Evolutionary conservation across 2,888 invertebrate species (phyloP).

Genomic region (Ecdyonurus torrentis): DNA sequence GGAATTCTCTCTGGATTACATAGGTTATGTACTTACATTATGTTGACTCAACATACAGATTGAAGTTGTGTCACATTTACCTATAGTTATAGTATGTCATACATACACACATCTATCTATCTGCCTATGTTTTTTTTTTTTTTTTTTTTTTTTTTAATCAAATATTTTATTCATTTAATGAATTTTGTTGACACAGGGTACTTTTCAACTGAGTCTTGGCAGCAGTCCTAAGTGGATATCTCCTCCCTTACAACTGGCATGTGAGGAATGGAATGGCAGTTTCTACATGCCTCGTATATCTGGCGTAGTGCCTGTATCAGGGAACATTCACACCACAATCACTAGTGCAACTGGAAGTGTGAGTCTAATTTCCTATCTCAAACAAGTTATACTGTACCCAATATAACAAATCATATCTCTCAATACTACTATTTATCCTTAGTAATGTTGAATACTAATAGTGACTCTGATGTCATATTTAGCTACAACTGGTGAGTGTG

Average conservation of each 20-base stretch:
- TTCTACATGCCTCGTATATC: constrained; percentile 44
- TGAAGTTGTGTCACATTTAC: no score
- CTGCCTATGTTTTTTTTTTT: no score
- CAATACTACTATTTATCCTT: not conserved
- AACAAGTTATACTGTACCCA: no score
- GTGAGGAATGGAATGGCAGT: constrained; percentile 38
- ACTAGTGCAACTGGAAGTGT: constrained; percentile 27
- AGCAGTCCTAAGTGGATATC: constrained; percentile 19
- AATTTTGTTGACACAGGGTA: constrained; percentile 30
- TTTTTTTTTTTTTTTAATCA: no score
- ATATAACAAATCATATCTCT: no score
- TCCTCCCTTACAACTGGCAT: constrained; percentile 36
- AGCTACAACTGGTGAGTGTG: not conserved
- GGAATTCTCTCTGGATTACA: no score
- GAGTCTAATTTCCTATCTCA: no score
- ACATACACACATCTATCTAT: not conserved
- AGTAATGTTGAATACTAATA: not conserved
- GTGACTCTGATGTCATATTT: not conserved
- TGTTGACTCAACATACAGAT: no score
- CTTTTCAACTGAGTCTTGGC: constrained; percentile 35
- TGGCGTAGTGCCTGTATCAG: constrained; percentile 40
- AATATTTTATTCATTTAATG: constrained; percentile 6
- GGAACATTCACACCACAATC: constrained; percentile 34
- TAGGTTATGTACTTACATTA: no score
- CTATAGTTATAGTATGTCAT: no score